Evolutionary conservation across 2,113 vertebrate genomes (phyloP), one percentile per base, ranked within the genome.

Genomic region (Elephantulus edwardii): DNA sequence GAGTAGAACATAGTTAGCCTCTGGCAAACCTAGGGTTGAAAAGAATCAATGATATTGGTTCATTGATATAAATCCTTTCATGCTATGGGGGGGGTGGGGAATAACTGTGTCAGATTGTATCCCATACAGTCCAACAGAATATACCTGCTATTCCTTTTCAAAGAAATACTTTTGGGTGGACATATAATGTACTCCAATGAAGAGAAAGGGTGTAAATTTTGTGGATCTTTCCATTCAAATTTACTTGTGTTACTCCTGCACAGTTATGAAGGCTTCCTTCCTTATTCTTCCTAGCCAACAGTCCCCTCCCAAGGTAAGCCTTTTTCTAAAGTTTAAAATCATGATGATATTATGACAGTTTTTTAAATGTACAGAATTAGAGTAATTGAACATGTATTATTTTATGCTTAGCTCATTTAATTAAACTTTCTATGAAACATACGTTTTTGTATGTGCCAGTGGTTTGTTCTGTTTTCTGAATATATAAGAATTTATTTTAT

Each of bases 161-260:
- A 79, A 88, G n/a, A 79, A 28, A 17, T 62, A 56, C 16, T 62
- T 89, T 89, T 92, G 50, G 42, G 5, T 60, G 68, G 35, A 62
- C 82, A n/a, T 81, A 62, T 30, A 74, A 68, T 82, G 28, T 68
- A 42, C 62, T 82, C 81, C 42, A 86, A 66, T 68, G 74, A 85
- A 91, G 33, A 16, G 50, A 44, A 56, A 66, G 16, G 3, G 48
- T 82, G 80, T 5, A 89, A 50, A 71, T n/a, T 20, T 44, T 76
- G 46, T 50, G 24, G 76, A 50, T 40, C 71, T 90, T 83, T 83
- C 62, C 10, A 28, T 38, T 50, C 28, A 9, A 50, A 70, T 88
- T 83, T 33, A 86, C 6, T 38, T 44, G 8, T 68, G 46, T 83
- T 2, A 78, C 19, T 22, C 74, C 13, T 6, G 60, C n/a, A 72